Evolutionary conservation across 2,797 vertebrate genomes (phyloP), one percentile per base, ranked within the genome.

Genomic region (Myripristis jacobus): DNA sequence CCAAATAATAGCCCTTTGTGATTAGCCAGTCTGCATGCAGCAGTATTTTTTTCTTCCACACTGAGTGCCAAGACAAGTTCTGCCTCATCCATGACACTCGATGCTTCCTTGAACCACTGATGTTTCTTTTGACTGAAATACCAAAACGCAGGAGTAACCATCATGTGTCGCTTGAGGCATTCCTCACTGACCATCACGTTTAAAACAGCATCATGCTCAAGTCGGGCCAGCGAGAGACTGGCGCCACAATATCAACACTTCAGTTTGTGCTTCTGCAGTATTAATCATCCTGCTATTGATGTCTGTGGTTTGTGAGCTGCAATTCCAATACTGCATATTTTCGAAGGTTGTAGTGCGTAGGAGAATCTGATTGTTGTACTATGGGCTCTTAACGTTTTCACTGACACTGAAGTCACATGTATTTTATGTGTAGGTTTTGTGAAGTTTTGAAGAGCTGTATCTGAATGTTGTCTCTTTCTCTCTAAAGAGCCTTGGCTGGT

Each of bases 21-120:
- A 62, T 82, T 25, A 75, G 68, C 71, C 75, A 66, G 80, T 70
- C 54, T 80, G 88, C 88, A 92, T 89, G 89, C 75, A 83, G 69
- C 70, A 73, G 63, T 81, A 75, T 78, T 77, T 75, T n/a, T 77
- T 79, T 75, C 65, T 59, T 82, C 36, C 59, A 80, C 58, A 73
- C 54, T 1, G 65, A 73, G 74, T 81, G 70, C 88, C 80, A 86
- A 80, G 84, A 87, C 74, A 69, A 75, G 61, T 59, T 84, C 75
- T 36, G 25, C 75, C 63, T 60, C 58, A 52, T 62, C 10, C 2
- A 31, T 9, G 1, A 24, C 76, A 18, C 47, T 79, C 51, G 38
- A 81, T 77, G 64, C 72, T 82, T 86, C 81, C 67, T 86, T 57
- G 31, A 83, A 75, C 7, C 55, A 62, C 54, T 73, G 59, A 51